Evolutionary conservation across 2,888 invertebrate species (phyloP).

Genomic region (Epistrophella euchroma): DNA sequence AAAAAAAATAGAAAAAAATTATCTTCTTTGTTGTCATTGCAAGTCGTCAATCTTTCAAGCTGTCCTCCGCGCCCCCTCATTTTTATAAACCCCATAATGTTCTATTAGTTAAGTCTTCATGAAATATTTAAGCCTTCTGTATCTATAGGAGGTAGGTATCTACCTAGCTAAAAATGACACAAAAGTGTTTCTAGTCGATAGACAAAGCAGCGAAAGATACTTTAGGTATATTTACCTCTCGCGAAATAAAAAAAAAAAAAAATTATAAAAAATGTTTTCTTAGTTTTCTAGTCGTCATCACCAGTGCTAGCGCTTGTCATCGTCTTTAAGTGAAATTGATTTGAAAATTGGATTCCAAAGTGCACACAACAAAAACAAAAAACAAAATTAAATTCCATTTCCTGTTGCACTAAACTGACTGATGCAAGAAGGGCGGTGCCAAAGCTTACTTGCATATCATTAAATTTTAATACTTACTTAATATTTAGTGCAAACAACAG

Average conservation of each 20-base stretch:
- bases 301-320: not conserved
- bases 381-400: constrained; percentile 49
- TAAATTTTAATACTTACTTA: constrained; percentile 46
- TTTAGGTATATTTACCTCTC: not conserved
- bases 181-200: constrained; percentile 44
- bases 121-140: constrained; percentile 16
- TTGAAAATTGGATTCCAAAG: constrained; percentile 67
- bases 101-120: constrained; percentile 33
- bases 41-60: constrained; percentile 6
- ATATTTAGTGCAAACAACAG: constrained; percentile 33
- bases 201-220: constrained; percentile 11
- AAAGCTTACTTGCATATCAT: constrained; percentile 44
- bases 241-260: not conserved
- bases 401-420: constrained; percentile 40
- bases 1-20: not conserved
- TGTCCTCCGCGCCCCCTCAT: not conserved
- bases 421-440: not conserved
- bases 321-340: constrained; percentile 71
- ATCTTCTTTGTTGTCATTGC: not conserved
- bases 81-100: constrained; percentile 24
- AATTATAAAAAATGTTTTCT: not conserved
- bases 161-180: constrained; percentile 23
- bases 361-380: not conserved
- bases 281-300: not conserved
- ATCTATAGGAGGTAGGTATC: not conserved